phyloP scores from a whole-genome alignment of 2,888 invertebrate genomes.

The Teleogryllus oceanicus region DNA sequence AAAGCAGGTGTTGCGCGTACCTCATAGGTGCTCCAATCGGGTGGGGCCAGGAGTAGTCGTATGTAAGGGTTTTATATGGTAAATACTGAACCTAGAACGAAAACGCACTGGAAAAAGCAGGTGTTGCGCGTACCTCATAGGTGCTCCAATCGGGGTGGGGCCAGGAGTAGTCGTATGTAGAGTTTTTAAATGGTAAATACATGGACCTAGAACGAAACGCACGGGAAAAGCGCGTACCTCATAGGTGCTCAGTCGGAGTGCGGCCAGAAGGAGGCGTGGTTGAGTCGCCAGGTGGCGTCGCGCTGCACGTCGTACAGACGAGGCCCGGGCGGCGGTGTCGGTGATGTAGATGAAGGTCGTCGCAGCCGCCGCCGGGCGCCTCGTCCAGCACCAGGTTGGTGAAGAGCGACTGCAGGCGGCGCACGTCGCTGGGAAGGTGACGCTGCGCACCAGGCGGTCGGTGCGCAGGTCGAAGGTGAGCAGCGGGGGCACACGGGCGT shows the following conservation, averaged over 20 bases:
- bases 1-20: too few relatives aligned
- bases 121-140: too few relatives aligned
- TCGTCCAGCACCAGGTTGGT: constrained; percentile 80
- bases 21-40: too few relatives aligned
- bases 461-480: constrained; percentile 74
- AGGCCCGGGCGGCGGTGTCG: constrained; percentile 71
- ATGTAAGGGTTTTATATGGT: too few relatives aligned
- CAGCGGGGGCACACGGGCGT: constrained; percentile 66
- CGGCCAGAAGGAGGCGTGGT: constrained; percentile 81
- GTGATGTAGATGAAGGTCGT: constrained; percentile 74
- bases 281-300: constrained; percentile 75
- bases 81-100: too few relatives aligned
- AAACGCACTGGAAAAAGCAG: too few relatives aligned
- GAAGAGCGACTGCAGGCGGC: constrained; percentile 62
- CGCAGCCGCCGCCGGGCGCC: constrained; percentile 55
- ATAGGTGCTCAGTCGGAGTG: constrained; percentile 74
- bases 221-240: constrained; percentile 45
- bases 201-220: neutral
- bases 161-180: too few relatives aligned
- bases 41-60: too few relatives aligned
- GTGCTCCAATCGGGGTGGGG: constrained; percentile 79
- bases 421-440: constrained; percentile 64
- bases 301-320: constrained; percentile 64
- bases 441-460: constrained; percentile 59
- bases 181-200: too few relatives aligned